Percentiles rank a stretch among this genome's conserved stretches.
These are phyloP conservation scores for Microcaecilia unicolor DNA, from an alignment of 2,797 vertebrate species.

Conservation along the genomic window DNA sequence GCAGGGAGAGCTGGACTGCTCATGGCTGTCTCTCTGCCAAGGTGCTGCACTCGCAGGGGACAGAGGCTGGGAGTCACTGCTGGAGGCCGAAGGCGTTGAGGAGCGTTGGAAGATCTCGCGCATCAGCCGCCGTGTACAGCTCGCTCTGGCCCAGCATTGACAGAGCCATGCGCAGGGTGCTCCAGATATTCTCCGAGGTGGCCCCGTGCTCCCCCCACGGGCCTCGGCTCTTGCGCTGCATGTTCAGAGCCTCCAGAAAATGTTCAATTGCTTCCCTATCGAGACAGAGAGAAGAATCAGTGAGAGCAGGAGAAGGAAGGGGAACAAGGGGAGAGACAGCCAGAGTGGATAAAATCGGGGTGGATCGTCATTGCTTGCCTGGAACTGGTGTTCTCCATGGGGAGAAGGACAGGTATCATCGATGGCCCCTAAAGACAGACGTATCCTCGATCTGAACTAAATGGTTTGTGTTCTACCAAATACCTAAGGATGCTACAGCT, in stretches of 20 bases:
- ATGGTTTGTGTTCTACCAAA: no score
- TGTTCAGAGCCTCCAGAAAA: constrained; percentile 89
- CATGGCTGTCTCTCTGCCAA: constrained; percentile 3
- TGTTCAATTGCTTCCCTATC: constrained; percentile 85
- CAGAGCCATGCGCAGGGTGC: constrained; percentile 90
- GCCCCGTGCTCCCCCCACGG: constrained; percentile 68
- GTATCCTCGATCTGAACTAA: no score
- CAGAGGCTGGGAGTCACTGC: constrained; percentile 66
- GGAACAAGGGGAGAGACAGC: no score
- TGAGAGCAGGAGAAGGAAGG: background rate
- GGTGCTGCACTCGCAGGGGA: constrained; percentile 44
- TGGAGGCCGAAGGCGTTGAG: constrained; percentile 78
- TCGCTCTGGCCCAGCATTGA: constrained; percentile 97
- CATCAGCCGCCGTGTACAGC: constrained; percentile 81
- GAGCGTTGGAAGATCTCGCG: constrained; percentile 75
- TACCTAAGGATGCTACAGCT: no score
- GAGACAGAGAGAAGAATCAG: constrained; percentile 40
- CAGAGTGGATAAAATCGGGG: no score
- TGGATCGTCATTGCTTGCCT: no score
- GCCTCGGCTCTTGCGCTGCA: constrained; percentile 78
- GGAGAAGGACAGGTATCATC: no score
- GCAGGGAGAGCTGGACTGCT: constrained; percentile 26
- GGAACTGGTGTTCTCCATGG: no score
- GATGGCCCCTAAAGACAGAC: no score
- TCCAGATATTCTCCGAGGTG: constrained; percentile 99